These are phyloP conservation scores for Schizaphis graminum DNA, from an alignment of 2,888 invertebrate species.

Conservation along the genomic window DNA sequence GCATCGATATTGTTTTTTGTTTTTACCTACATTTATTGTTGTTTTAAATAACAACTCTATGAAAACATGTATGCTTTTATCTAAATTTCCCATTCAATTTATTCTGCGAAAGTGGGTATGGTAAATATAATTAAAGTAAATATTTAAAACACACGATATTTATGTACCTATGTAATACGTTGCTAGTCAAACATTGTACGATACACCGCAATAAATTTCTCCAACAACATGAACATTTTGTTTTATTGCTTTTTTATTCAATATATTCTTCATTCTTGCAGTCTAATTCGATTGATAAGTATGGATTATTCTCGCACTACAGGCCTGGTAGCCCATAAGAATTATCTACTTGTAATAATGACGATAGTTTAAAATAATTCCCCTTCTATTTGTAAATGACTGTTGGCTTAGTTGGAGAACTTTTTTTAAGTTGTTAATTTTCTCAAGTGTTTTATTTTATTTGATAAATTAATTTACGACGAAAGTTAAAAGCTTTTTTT, in stretches of 20 bases:
- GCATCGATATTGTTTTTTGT: background rate
- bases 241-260: constrained; percentile 28
- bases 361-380: constrained; percentile 3
- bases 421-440: constrained; percentile 3
- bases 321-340: background rate
- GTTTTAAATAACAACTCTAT: background rate
- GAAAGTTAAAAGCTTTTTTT: background rate
- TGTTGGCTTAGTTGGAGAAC: background rate
- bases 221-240: background rate
- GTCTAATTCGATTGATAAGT: background rate
- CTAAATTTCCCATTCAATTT: background rate
- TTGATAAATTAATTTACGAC: background rate
- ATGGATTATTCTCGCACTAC: background rate
- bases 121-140: background rate
- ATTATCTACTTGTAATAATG: background rate
- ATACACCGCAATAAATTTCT: background rate
- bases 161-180: background rate
- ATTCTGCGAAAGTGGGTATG: background rate
- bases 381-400: background rate
- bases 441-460: background rate
- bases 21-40: background rate
- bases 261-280: background rate
- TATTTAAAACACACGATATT: background rate
- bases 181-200: background rate
- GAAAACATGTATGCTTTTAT: background rate